Evolutionary conservation across 1,140 invertebrate species (phyloP).

Genomic region (Eubasilissa regina): DNA sequence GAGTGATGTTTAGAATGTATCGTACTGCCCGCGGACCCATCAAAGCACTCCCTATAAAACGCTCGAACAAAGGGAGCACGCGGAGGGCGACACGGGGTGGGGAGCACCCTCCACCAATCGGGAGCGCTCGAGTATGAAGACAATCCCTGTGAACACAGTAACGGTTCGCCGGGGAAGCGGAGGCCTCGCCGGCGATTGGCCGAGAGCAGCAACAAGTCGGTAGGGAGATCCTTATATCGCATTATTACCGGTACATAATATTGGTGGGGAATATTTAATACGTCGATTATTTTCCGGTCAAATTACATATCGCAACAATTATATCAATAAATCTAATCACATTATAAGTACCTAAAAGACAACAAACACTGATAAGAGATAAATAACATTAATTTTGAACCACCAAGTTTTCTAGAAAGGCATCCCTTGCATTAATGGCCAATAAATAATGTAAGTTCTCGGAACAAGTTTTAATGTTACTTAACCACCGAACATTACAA

Average conservation of each 20-base stretch:
- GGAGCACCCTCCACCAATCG: slow-evolving; percentile 27
- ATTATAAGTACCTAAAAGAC: too few relatives aligned
- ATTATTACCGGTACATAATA: background rate
- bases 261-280: background rate
- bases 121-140: slow-evolving; percentile 32
- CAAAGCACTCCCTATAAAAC: background rate
- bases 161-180: slow-evolving; percentile 15
- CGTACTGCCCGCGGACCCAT: background rate
- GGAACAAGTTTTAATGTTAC: too few relatives aligned
- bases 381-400: too few relatives aligned
- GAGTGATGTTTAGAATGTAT: background rate
- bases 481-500: too few relatives aligned
- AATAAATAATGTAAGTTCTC: too few relatives aligned
- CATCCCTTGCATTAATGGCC: too few relatives aligned
- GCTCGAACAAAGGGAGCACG: too few relatives aligned
- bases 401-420: too few relatives aligned
- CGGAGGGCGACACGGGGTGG: slow-evolving; percentile 5
- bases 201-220: background rate
- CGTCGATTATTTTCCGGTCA: background rate
- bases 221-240: background rate
- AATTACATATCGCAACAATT: too few relatives aligned
- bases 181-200: slow-evolving; percentile 1
- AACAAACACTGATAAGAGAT: too few relatives aligned
- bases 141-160: slow-evolving; percentile 17
- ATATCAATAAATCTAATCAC: too few relatives aligned